Evolutionary conservation across 2,888 invertebrate species (phyloP), one percentile per base, ranked within the genome.

Genomic region (Melanargia galathea): DNA sequence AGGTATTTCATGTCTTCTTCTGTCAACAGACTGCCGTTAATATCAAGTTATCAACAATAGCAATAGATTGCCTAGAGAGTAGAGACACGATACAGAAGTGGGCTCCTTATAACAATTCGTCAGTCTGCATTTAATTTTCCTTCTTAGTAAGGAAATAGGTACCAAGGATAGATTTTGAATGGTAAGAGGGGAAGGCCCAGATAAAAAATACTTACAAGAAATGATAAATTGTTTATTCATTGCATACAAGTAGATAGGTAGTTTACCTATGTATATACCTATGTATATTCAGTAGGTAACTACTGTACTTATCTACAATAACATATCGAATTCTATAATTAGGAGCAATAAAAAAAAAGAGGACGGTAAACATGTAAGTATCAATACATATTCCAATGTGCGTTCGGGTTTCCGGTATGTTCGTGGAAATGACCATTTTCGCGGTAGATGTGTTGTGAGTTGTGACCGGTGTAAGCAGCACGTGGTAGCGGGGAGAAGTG

Each of bases 381-480:
- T n/a, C n/a, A n/a, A 58, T 58, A 56, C 62, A 72, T 71, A 77
- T 73, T 78, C 75, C 73, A 65, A 75, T 48, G 66, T 70, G 70
- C 70, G 75, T 75, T 73, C 72, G 71, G 74, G 81, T 83, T 84
- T 87, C 87, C 87, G 86, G 87, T 80, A 71, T 69, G 71, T 89
- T 90, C 88, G 77, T 83, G 82, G 90, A 87, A 90, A 89, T 85
- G 82, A 64, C 80, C 80, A 86, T 87, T 87, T 90, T 87, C 84
- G 83, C 84, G 77, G 80, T 81, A 83, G 70, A 75, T 82, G 81
- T 80, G 57, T 52, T 66, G 51, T 51, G 48, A 38, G 82, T 77
- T 77, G 65, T 79, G 79, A 83, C 81, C 83, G 83, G 82, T 82
- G 78, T 73, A 70, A 71, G 62, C 55, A 38, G 63, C 72, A 71